Conservation (phyloP, 2,113 vertebrate species). For the Pithys albifrons region DNA sequence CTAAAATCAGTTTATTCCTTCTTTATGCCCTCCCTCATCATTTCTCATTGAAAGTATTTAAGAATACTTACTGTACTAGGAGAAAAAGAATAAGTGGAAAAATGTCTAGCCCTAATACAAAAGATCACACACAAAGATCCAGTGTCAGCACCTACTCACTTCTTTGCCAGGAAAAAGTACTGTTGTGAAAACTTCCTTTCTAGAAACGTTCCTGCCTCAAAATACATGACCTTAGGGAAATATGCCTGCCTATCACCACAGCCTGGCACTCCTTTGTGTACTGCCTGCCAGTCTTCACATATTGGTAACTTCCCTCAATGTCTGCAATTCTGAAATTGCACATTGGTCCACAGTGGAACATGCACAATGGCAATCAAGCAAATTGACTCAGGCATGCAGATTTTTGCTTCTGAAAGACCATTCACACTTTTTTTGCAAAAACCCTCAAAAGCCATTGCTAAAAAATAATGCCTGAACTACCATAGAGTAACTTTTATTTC, state of each 20-base stretch:
- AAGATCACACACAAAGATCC: slow-evolving; percentile 19
- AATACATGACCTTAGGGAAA: background rate
- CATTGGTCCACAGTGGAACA: background rate
- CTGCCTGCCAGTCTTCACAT: background rate
- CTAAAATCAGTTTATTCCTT: background rate
- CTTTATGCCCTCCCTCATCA: background rate
- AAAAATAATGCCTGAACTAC: background rate
- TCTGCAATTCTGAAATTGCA: background rate
- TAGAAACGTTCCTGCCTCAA: background rate
- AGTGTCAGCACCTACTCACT: background rate
- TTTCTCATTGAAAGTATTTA: background rate
- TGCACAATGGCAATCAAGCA: background rate
- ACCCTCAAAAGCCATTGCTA: background rate
- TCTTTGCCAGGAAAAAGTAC: slow-evolving; percentile 4
- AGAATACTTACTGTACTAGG: background rate
- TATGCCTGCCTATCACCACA: background rate
- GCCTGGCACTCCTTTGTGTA: background rate
- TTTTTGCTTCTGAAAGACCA: background rate
- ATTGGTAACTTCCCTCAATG: background rate
- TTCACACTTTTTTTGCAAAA: background rate
- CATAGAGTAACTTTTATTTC: background rate
- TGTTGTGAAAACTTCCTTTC: slow-evolving; percentile 10
- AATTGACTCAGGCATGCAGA: background rate
- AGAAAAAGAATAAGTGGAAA: slow-evolving; percentile 17
- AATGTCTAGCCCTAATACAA: background rate